Evolutionary conservation across 2,797 vertebrate genomes (phyloP).

Genomic region (Danio tinwini): DNA sequence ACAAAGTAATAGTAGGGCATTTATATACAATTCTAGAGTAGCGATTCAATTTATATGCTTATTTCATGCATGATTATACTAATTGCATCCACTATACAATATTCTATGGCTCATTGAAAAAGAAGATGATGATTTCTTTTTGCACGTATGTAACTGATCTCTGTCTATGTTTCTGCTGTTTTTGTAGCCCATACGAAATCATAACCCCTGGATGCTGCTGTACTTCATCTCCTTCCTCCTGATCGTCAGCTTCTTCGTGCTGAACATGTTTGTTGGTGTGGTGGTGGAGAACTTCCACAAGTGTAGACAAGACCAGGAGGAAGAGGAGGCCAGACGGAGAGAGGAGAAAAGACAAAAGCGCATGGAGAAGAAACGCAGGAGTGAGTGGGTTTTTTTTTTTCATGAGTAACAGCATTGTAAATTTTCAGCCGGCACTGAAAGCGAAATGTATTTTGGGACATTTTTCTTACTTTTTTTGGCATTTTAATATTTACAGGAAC

Average conservation of each 20-base stretch:
- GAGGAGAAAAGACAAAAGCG: constrained; percentile 90
- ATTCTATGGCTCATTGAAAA: neutral
- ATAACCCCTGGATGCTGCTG: constrained; percentile 98
- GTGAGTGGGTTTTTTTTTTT: constrained; percentile 75
- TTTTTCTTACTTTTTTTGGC: neutral
- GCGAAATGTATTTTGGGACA: neutral
- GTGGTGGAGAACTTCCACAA: constrained; percentile 99
- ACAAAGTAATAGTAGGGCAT: too few relatives aligned
- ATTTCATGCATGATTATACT: too few relatives aligned
- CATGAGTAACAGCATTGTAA: too few relatives aligned
- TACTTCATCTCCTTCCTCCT: constrained; percentile 99
- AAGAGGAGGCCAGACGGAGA: constrained; percentile 89
- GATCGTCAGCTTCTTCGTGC: constrained; percentile 98
- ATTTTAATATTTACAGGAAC: neutral
- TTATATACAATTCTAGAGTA: too few relatives aligned
- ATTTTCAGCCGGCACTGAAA: neutral
- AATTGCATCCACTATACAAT: too few relatives aligned
- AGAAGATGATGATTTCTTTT: neutral
- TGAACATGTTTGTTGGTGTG: constrained; percentile 98
- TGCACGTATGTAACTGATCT: neutral
- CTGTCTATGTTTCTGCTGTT: constrained; percentile 15
- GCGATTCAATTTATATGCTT: too few relatives aligned
- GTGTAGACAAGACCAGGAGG: constrained; percentile 96
- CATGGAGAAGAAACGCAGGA: constrained; percentile 86
- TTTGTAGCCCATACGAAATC: constrained; percentile 80